phyloP scores from a whole-genome alignment of 2,888 invertebrate species.

The Isoperla grammatica region DNA sequence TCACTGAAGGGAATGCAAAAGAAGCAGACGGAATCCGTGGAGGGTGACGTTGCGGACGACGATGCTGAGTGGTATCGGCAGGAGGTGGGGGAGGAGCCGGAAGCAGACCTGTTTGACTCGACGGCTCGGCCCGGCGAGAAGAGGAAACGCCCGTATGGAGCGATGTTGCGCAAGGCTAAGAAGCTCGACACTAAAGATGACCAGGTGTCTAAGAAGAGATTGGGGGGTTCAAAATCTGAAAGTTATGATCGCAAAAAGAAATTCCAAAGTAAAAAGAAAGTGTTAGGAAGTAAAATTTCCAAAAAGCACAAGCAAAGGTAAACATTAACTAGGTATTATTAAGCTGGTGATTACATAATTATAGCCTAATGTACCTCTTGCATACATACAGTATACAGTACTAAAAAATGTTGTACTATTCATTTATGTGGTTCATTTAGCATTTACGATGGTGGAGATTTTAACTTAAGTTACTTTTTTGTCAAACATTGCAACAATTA shows the following conservation, averaged over 20 bases:
- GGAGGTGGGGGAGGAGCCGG: slow-evolving; percentile 86
- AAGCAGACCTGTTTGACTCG: slow-evolving; percentile 49
- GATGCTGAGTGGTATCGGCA: slow-evolving; percentile 78
- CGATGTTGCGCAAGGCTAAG: background rate
- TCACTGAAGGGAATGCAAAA: slow-evolving; percentile 59
- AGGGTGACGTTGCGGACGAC: slow-evolving; percentile 52
- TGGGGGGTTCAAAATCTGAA: background rate
- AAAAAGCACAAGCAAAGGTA: background rate
- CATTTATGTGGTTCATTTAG: no score
- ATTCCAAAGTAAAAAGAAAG: background rate
- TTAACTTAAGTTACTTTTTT: no score
- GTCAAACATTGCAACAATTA: no score
- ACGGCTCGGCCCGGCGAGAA: background rate
- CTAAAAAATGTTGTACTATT: no score
- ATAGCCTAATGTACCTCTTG: no score
- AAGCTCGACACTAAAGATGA: background rate
- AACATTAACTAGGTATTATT: no score
- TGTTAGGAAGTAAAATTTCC: slow-evolving; percentile 3
- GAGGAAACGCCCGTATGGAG: slow-evolving; percentile 3
- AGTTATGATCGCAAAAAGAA: background rate
- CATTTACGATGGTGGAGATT: no score
- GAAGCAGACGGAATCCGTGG: slow-evolving; percentile 39
- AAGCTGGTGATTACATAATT: no score
- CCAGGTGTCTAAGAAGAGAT: background rate
- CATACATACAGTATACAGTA: no score